phyloP scores from a whole-genome alignment of 2,797 vertebrate genomes.

The Crypturellus tataupa region DNA sequence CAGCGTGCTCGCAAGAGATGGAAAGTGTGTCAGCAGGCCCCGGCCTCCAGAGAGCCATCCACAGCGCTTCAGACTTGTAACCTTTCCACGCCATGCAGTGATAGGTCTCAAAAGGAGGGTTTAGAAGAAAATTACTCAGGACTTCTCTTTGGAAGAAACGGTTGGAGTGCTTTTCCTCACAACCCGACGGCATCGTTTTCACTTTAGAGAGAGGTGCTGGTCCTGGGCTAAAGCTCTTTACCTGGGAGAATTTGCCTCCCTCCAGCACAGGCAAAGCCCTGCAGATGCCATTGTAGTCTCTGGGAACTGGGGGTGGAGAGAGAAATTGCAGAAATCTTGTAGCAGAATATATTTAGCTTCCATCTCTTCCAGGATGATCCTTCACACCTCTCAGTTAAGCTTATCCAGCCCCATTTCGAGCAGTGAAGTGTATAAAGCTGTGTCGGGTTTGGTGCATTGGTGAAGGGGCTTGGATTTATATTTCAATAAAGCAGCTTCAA shows the following conservation, averaged over 20 bases:
- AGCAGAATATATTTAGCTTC: conserved; percentile 72
- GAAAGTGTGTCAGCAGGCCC: not conserved
- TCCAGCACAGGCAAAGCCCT: conserved; percentile 52
- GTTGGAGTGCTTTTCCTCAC: conserved; percentile 12
- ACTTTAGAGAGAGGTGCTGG: not conserved
- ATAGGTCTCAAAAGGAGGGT: not conserved
- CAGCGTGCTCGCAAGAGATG: fast-evolving
- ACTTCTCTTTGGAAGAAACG: not conserved
- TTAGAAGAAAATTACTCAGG: not conserved
- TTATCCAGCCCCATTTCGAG: not conserved
- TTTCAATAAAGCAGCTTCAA: not conserved
- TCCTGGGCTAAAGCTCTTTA: conserved; percentile 41
- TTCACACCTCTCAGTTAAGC: conserved; percentile 64
- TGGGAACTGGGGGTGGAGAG: conserved; percentile 60
- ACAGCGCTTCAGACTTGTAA: not conserved
- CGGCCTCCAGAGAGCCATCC: not conserved
- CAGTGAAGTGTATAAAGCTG: conserved; percentile 11
- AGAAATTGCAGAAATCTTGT: conserved; percentile 69
- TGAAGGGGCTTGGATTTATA: conserved; percentile 2
- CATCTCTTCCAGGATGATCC: conserved; percentile 64
- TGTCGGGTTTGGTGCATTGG: conserved; percentile 11
- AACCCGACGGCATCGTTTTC: conserved; percentile 36
- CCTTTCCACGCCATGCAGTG: fast-evolving
- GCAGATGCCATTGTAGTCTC: conserved; percentile 65
- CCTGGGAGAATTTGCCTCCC: conserved; percentile 60